A percentile compares a stretch with the other conserved stretches of the same genome.
These are phyloP conservation scores for Alaudala cheleensis DNA, from an alignment of 2,113 vertebrate genomes.

Conservation along the genomic window DNA sequence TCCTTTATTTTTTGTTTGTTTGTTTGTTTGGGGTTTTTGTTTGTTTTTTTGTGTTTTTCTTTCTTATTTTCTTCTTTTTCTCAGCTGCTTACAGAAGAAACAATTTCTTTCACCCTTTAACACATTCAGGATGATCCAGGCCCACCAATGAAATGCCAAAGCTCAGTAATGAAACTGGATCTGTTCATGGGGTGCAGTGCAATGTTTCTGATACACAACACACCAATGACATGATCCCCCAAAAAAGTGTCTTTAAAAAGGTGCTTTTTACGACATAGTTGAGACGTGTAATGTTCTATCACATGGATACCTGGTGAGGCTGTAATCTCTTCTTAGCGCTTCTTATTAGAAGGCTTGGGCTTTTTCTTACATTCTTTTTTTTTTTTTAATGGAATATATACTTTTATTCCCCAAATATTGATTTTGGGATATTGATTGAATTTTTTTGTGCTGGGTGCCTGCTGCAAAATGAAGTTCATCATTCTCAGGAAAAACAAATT, in stretches of 20 bases:
- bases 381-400: background rate
- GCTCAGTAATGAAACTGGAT: background rate
- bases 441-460: background rate
- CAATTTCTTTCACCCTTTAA: background rate
- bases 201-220: background rate
- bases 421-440: background rate
- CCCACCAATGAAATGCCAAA: background rate
- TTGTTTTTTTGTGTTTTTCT: fast-evolving
- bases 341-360: background rate
- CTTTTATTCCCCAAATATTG: background rate
- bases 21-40: fast-evolving
- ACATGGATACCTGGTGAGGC: background rate
- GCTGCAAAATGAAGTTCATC: background rate
- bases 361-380: background rate
- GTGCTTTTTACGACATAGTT: background rate
- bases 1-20: fast-evolving
- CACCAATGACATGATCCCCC: background rate
- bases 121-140: background rate
- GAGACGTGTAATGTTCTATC: background rate
- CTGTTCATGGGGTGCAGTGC: background rate
- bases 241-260: background rate
- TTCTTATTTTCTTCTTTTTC: background rate
- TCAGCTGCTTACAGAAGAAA: background rate
- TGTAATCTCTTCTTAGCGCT: background rate
- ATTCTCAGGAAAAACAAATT: background rate